Evolutionary conservation across 2,888 invertebrate species (phyloP), one percentile per base, ranked within the genome.

Genomic region (Dasypolia templi): DNA sequence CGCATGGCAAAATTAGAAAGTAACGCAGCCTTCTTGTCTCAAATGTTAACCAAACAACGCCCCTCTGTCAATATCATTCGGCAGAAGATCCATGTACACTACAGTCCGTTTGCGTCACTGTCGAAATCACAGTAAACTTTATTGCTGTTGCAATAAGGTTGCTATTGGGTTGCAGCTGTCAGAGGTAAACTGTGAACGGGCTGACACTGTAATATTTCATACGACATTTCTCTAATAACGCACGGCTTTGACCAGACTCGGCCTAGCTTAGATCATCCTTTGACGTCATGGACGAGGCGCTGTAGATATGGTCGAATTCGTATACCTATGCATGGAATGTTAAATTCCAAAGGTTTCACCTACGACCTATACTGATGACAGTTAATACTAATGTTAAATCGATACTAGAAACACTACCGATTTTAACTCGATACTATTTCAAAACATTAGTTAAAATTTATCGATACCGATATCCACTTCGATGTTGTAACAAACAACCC

Each of bases 321-420:
- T 70, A 72, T 70, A 64, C n/a, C n/a, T n/a, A n/a, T 75, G 68
- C 44, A 61, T 83, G 86, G 88, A 88, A 88, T 87, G 83, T 83
- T 22, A 49, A 79, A 88, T 81, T 87, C 84, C 85, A 74, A 79
- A 61, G 55, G 71, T 77, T 72, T 76, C 39, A 65, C 64, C 77
- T 75, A 75, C 35, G 65, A 83, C 44, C 51, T 64, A 81, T 68
- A 83, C 63, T 64, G 79, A 70, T 70, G 79, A 42, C 66, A 79
- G n/a, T 83, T 83, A 83, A 82, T 82, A 82, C 81, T 80, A 75
- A 70, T 73, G 59, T 62, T 75, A 69, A 58, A 72, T 59, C 80
- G 83, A 75, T 79, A 59, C 39, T 49, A 61, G 65, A 81, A 72
- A 72, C 17, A 61, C 11, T 29, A 78, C 3, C 68, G 58, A 72